Percentiles rank a stretch among this genome's conserved stretches.
phyloP scores from a whole-genome alignment of 1,140 invertebrate species.

The Tribolium madens region DNA sequence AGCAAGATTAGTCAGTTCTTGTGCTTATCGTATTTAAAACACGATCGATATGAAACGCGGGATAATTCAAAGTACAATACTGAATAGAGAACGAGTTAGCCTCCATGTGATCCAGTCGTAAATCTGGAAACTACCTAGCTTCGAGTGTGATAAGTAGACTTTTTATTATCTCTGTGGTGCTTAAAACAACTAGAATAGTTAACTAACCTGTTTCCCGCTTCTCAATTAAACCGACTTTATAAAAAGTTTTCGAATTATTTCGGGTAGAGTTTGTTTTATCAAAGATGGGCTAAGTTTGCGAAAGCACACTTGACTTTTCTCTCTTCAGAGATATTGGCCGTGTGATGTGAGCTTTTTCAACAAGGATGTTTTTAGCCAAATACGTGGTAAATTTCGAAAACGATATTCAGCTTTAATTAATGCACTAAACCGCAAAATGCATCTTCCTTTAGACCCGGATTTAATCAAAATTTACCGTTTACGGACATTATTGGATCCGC shows the following conservation, averaged over 20 bases:
- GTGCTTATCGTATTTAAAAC: not conserved
- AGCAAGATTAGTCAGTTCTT: not conserved
- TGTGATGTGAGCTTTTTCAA: conserved; percentile 3
- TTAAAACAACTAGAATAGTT: conserved; percentile 32
- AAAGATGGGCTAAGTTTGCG: conserved; percentile 36
- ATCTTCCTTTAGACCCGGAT: conserved; percentile 3
- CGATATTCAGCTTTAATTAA: conserved; percentile 21
- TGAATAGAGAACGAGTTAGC: conserved; percentile 23
- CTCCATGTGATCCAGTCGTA: conserved; percentile 26
- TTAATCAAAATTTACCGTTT: conserved; percentile 39
- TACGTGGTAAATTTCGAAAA: conserved; percentile 18
- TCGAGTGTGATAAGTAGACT: conserved; percentile 30
- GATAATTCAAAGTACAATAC: conserved; percentile 22
- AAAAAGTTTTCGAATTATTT: conserved; percentile 34
- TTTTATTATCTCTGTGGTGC: conserved; percentile 20
- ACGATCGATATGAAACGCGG: conserved; percentile 6
- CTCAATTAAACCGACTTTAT: conserved; percentile 36
- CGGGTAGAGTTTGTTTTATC: conserved; percentile 28
- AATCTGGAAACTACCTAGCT: conserved; percentile 32
- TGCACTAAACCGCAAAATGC: conserved; percentile 29
- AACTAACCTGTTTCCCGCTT: conserved; percentile 29
- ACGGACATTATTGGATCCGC: conserved; percentile 8
- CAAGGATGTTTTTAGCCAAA: not conserved
- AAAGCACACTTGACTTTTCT: conserved; percentile 25
- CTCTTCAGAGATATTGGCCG: not conserved